Conservation (phyloP, 2,888 invertebrate genomes). For the Hypomecis atomaria region DNA sequence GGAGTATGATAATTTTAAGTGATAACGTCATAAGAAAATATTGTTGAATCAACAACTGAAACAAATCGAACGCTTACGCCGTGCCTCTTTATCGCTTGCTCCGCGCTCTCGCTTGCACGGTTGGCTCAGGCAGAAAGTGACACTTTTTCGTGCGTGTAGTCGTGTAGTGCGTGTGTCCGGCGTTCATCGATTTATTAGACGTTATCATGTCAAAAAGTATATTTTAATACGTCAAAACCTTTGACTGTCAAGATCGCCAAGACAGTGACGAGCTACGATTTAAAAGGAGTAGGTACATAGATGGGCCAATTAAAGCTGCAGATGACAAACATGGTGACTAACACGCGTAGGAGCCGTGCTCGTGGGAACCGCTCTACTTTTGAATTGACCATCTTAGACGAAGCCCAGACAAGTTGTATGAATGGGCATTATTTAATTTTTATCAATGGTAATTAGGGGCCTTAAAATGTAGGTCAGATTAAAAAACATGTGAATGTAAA, state of each 20-base stretch:
- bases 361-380: conserved; percentile 69
- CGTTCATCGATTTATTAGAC: no score
- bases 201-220: no score
- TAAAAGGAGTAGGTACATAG: conserved; percentile 66
- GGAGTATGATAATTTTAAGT: no score
- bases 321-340: conserved; percentile 78
- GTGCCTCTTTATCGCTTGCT: no score
- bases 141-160: no score
- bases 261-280: conserved; percentile 72
- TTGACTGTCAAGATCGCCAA: conserved; percentile 19
- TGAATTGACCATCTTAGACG: conserved; percentile 50
- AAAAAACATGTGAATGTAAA: conserved; percentile 14
- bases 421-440: conserved; percentile 22
- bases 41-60: no score
- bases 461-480: conserved; percentile 23
- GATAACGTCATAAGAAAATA: no score
- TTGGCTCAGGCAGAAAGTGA: no score
- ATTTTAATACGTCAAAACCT: conserved; percentile 1
- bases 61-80: no score
- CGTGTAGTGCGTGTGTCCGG: no score
- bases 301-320: conserved; percentile 80
- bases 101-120: no score
- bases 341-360: conserved; percentile 74
- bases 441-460: conserved; percentile 26
- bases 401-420: conserved; percentile 43